Conservation (phyloP, 2,113 vertebrate genomes). For the Narcine bancroftii region DNA sequence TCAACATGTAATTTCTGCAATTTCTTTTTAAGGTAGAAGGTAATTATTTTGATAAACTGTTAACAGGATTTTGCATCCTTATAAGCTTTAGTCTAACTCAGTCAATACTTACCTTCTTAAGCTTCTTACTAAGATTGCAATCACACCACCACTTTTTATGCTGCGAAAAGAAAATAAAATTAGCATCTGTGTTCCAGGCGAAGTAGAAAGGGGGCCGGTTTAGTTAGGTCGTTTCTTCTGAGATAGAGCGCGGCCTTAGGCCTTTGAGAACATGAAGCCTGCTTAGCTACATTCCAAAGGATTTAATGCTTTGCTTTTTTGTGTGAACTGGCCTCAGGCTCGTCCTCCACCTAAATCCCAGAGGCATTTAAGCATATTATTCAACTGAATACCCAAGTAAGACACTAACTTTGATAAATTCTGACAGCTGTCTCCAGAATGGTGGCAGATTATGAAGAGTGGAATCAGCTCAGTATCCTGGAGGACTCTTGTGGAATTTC, state of each 20-base stretch:
- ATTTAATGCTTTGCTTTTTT: neutral
- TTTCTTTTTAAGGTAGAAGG: neutral
- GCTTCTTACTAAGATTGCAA: conserved; percentile 27
- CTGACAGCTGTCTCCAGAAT: conserved; percentile 34
- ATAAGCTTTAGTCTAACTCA: neutral
- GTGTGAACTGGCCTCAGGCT: conserved; percentile 4
- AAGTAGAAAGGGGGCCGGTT: conserved; percentile 1
- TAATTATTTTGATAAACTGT: conserved; percentile 20
- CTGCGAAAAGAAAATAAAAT: neutral
- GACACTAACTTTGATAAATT: conserved; percentile 33
- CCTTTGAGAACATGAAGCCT: conserved; percentile 31
- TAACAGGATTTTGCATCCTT: conserved; percentile 19
- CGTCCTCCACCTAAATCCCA: conserved; percentile 26
- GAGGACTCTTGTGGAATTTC: conserved; percentile 14
- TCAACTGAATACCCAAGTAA: conserved; percentile 25
- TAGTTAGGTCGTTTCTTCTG: neutral
- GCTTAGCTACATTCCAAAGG: conserved; percentile 29
- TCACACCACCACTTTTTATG: neutral
- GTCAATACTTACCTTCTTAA: conserved; percentile 26
- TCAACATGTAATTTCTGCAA: neutral
- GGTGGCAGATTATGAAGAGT: conserved; percentile 27
- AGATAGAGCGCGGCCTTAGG: neutral
- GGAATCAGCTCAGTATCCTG: conserved; percentile 8
- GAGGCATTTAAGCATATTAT: conserved; percentile 22
- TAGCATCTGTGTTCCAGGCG: neutral